phyloP scores from a whole-genome alignment of 2,888 invertebrate species.

The Micropterix aruncella region DNA sequence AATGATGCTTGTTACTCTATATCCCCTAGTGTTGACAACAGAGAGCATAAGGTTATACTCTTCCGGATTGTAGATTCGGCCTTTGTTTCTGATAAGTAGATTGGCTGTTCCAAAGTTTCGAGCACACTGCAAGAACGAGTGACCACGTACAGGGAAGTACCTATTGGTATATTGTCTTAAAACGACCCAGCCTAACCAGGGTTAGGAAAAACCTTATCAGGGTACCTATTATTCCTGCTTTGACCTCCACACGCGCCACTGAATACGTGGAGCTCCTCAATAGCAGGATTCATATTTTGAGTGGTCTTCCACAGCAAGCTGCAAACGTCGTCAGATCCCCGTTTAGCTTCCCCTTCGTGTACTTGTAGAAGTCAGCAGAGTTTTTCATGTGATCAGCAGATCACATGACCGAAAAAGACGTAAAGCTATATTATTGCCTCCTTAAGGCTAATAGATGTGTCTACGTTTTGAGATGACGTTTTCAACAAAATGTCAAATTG shows the following conservation, averaged over 20 bases:
- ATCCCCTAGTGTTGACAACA: too few species aligned
- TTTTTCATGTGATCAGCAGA: not conserved
- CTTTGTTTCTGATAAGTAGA: not conserved
- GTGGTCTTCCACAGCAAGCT: not conserved
- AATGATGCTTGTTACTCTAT: slow-evolving; percentile 1
- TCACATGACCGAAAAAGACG: not conserved
- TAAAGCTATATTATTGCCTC: too few species aligned
- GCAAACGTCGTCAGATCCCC: not conserved
- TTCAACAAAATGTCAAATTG: too few species aligned
- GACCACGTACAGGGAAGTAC: not conserved
- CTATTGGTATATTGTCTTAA: not conserved
- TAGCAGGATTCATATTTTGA: not conserved
- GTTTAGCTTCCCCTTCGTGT: not conserved
- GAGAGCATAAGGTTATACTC: not conserved
- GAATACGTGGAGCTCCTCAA: not conserved
- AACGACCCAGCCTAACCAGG: not conserved
- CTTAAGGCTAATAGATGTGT: too few species aligned
- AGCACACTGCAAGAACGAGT: not conserved
- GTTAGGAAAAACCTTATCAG: too few species aligned
- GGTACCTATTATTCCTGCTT: too few species aligned
- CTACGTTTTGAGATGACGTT: too few species aligned
- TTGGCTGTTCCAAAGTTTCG: not conserved
- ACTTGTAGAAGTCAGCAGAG: not conserved
- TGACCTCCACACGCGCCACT: not conserved
- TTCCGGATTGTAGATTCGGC: too few species aligned